phyloP scores from a whole-genome alignment of 2,113 vertebrate genomes.

The Argyrosomus japonicus region DNA sequence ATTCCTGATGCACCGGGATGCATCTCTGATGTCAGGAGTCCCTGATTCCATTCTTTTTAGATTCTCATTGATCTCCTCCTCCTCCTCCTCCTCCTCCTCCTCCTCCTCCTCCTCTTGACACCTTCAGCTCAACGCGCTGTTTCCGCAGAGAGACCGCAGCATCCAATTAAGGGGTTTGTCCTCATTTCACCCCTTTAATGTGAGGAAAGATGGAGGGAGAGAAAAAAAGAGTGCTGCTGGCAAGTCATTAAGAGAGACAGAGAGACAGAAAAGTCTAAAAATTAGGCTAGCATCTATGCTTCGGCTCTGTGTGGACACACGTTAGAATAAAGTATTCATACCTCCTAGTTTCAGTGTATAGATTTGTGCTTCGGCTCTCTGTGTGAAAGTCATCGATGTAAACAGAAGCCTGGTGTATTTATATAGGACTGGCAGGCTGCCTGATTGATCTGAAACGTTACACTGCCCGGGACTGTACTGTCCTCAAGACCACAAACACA shows the following conservation, averaged over 20 bases:
- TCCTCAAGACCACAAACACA: conserved; percentile 34
- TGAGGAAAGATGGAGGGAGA: conserved; percentile 3
- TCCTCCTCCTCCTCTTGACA: not conserved
- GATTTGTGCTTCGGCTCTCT: conserved; percentile 14
- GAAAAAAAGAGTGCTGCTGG: conserved; percentile 11
- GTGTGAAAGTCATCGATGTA: conserved; percentile 60
- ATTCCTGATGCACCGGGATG: not conserved
- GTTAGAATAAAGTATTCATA: not conserved
- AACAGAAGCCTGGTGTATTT: conserved; percentile 60
- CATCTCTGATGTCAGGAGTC: not conserved
- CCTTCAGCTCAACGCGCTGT: conserved; percentile 11
- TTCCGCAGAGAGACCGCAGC: conserved; percentile 35
- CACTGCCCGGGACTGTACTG: conserved; percentile 21
- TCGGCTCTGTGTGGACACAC: not conserved
- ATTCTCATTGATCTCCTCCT: not conserved
- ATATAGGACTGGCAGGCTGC: conserved; percentile 50
- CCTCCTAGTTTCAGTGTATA: not conserved
- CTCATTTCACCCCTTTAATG: conserved; percentile 38
- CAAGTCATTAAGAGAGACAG: conserved; percentile 4
- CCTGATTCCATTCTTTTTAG: not conserved
- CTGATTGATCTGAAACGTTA: conserved; percentile 70
- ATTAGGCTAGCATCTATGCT: not conserved
- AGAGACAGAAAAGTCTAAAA: not conserved
- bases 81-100: no score
- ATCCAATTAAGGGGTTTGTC: conserved; percentile 40